phyloP scores from a whole-genome alignment of 2,113 vertebrate species.

The Oncorhynchus masou region DNA sequence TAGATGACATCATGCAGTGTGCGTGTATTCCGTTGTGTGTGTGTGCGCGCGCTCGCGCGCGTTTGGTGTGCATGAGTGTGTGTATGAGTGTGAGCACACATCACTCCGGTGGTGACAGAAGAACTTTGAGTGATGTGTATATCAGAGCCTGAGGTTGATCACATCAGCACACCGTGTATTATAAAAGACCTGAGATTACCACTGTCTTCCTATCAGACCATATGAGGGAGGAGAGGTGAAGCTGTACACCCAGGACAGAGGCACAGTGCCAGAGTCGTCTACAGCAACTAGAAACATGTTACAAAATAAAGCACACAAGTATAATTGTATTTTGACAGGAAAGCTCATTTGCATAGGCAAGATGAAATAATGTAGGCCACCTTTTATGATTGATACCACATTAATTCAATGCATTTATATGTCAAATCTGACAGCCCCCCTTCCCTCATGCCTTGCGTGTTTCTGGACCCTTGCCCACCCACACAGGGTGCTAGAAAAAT shows the following conservation, averaged over 20 bases:
- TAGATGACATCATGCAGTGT: neutral
- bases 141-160: slow-evolving; percentile 31
- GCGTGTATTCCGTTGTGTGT: neutral
- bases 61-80: neutral
- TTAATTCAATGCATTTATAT: too few species aligned
- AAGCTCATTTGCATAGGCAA: neutral
- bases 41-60: slow-evolving; percentile 7
- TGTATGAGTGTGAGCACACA: neutral
- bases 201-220: slow-evolving; percentile 25
- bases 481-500: slow-evolving; percentile 15
- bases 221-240: slow-evolving; percentile 12
- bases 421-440: too few species aligned
- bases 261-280: neutral
- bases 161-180: slow-evolving; percentile 54
- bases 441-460: too few species aligned
- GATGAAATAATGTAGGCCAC: neutral
- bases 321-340: too few species aligned
- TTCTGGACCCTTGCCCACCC: too few species aligned
- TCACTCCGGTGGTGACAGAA: neutral
- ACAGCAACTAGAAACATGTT: neutral
- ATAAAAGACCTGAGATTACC: slow-evolving; percentile 49
- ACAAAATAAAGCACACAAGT: too few species aligned
- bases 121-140: neutral
- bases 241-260: neutral
- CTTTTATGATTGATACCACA: too few species aligned